Evolutionary conservation across 2,888 invertebrate genomes (phyloP).

Genomic region (Willowsia nigromaculata): DNA sequence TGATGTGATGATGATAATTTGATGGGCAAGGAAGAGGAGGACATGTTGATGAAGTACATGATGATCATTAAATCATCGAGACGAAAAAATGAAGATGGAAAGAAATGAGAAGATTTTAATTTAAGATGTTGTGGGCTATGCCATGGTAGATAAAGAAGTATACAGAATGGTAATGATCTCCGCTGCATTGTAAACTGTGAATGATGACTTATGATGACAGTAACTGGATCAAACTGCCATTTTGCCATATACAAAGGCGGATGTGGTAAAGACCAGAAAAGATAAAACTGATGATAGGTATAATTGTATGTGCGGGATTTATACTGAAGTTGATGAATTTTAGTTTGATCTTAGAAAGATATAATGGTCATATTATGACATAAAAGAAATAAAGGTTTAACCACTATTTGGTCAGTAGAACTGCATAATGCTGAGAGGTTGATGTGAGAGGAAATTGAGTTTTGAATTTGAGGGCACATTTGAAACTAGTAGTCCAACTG

Average conservation of each 20-base stretch:
- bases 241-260: not conserved
- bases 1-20: conserved; percentile 22
- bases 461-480: too few relatives aligned
- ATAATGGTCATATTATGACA: not conserved
- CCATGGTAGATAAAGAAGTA: not conserved
- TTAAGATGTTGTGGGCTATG: not conserved
- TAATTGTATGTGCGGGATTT: not conserved
- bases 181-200: not conserved
- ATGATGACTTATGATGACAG: conserved; percentile 1
- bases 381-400: not conserved
- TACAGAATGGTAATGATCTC: not conserved
- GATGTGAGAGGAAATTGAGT: too few relatives aligned
- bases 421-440: too few relatives aligned
- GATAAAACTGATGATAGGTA: not conserved
- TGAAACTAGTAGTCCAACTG: too few relatives aligned
- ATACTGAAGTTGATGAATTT: not conserved
- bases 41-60: conserved; percentile 1
- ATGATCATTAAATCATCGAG: conserved; percentile 15
- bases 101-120: not conserved
- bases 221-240: not conserved
- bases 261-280: too few relatives aligned
- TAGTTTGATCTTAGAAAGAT: not conserved
- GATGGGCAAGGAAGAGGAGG: conserved; percentile 10
- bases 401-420: too few relatives aligned
- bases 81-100: not conserved